These are phyloP conservation scores for Drosophila hydei DNA, from an alignment of 1,140 invertebrate genomes.

Conservation along the genomic window DNA sequence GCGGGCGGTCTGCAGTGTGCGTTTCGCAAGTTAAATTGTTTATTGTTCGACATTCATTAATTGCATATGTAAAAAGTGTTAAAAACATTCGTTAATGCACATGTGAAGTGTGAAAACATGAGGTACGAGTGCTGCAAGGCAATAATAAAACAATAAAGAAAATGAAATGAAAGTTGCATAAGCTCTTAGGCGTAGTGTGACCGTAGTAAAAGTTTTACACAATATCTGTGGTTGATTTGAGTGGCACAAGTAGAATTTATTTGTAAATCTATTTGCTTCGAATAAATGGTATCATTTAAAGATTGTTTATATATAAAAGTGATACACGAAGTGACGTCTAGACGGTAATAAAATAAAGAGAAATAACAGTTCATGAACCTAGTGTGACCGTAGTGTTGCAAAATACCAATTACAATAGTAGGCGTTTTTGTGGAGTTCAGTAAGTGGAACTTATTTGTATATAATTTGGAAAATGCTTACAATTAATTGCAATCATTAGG, in stretches of 20 bases:
- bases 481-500: conserved; percentile 1
- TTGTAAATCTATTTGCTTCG: not conserved
- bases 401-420: not conserved
- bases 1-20: conserved; percentile 8
- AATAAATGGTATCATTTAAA: too few species aligned
- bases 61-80: conserved; percentile 4
- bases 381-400: not conserved
- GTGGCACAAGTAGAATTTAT: not conserved
- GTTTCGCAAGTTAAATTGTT: conserved; percentile 30
- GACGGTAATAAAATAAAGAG: too few species aligned
- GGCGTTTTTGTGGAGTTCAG: not conserved
- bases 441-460: not conserved
- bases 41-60: conserved; percentile 10
- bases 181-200: not conserved
- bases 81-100: conserved; percentile 5
- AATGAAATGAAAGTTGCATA: not conserved
- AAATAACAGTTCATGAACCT: too few species aligned
- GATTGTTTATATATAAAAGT: too few species aligned
- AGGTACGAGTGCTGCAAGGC: not conserved
- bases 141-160: conserved; percentile 2
- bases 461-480: not conserved
- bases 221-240: not conserved
- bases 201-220: not conserved
- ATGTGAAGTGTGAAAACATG: conserved; percentile 14
- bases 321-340: too few species aligned